Evolutionary conservation across 2,888 invertebrate genomes (phyloP), one percentile per base, ranked within the genome.

Genomic region (Lasioglossum villosulum): DNA sequence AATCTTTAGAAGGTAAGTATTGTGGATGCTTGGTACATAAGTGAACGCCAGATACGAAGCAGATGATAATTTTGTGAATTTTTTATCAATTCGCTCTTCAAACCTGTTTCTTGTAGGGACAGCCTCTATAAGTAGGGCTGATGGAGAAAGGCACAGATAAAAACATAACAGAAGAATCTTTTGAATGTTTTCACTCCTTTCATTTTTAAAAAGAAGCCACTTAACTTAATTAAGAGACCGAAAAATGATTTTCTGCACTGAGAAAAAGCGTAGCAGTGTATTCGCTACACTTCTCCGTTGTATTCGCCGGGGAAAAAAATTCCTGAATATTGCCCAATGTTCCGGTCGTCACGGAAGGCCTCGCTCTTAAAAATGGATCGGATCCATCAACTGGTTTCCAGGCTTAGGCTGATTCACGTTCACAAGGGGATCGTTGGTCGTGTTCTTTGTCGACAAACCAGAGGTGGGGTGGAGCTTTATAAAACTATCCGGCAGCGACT

Each of bases 331-430:
- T 27, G 59, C 27, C 59, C 59, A 14, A 27, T 27, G 59, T 59
- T 59, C 59, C 59, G 59, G 59, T 59, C 27, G 59, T 27, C 27
- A 14, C 59, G 27, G 59, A 16, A 59, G 59, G 4, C 59, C 80
- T 86, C 16, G 2, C 30, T 19, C 34, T 89, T 73, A 89, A 88
- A 86, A 83, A 89, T 78, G 84, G 81, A 86, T 80, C 82, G 86
- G 77, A 79, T 77, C 68, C 74, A 73, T 86, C 76, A 82, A 82
- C 85, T 74, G 79, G 80, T 86, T 78, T 72, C 75, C 80, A 79
- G 59, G 75, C 84, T 75, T 80, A 66, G 73, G 73, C 79, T 23
- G 39, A 71, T 71, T 52, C 56, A 14, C 37, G 82, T 80, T 70
- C 75, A 73, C 82, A 56, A 74, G 83, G 19, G 34, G 66, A 66